Evolutionary conservation across 2,888 invertebrate genomes (phyloP), one percentile per base, ranked within the genome.

Genomic region (Ceramica pisi): DNA sequence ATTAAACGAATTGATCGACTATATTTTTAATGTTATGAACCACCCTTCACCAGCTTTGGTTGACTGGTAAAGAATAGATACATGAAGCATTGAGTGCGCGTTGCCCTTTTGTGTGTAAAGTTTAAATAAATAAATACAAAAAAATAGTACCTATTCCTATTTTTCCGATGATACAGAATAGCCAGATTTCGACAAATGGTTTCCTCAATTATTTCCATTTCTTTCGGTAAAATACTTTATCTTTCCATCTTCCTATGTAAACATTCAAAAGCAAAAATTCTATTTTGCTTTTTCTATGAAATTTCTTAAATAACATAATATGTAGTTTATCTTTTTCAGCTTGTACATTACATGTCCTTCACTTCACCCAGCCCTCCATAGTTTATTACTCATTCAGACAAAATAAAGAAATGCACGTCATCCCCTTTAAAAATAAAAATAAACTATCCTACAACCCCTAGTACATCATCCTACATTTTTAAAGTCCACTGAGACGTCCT

Each of bases 391-490:
- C 19, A 71, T 77, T 71, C 53, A 16, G 26, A 55, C 59, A 61
- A 74, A 79, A 74, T 67, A 79, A 74, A 67, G 14, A 51, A 75
- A 41, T 65, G 61, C 68, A 65, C 53, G 81, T 53, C 65, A 62
- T 31, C 26, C 16, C 12, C 21, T 46, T 41, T 51, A 67, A 55
- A 70, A 72, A 72, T 63, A 68, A 69, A 75, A 67, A 78, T 68
- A 78, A 74, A 80, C 51, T 62, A 44, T 23, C 51, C 31, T 51
- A 59, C 70, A 67, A 50, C 53, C 38, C 56, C 26, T 44, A 50
- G 57, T 71, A 57, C 57, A 55, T 80, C 71, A 67, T 57, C n/a
- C 46, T 77, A 60, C 67, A 80, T 80, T 72, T 80, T 80, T 81
- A 71, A 81, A 51, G 8, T 63, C 79, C 69, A n/a, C 63, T 2